Base-by-base conservation (phyloP, 2,888 invertebrate genomes). In the Dendrolimus pini region DNA sequence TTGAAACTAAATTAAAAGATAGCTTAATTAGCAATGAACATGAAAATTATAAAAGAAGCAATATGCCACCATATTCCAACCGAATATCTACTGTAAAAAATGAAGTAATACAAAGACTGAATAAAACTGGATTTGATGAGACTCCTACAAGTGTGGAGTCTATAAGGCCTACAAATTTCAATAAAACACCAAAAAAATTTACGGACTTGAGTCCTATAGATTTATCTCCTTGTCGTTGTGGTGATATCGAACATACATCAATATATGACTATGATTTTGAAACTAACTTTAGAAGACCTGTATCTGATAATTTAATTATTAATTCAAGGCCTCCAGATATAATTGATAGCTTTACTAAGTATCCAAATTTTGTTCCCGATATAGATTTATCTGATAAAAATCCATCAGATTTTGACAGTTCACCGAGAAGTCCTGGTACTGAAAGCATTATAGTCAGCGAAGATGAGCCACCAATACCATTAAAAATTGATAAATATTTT, bases 401-500 rank as follows among this genome's bases (percentile, higher is more conserved):
- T 74, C 65, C 80, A 58, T 85, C 88, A 0, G 87, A 87, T 65
- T 65, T 80, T 60, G 89, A 89, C 67, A 91, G 88, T 67, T 86
- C 84, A 55, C 68, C 77, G n/a, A 78, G 82, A 72, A 89, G 89
- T 67, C 89, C 89, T 7, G 87, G 80, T 56, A 81, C 80, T 62
- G 88, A 89, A 68, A 89, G 89, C 66, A 85, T 89, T 58, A 87
- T 89, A 65, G 80, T 91, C 53, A 91, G 90, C 65, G 91, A 91
- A 81, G 91, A 91, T 67, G 91, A 91, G 72, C 91, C 89, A 59
- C 91, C 89, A 9, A 89, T 91, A 63, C 88, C 85, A 56, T 75
- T 91, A 59, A 90, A 87, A 83, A 91, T 91, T 64, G 91, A 91
- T 67, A 91, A 91, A 69, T 91, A 91, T 71, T 91, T 91, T 75